These are phyloP conservation scores for Operophtera brumata DNA, from an alignment of 2,888 invertebrate species.

Conservation along the genomic window DNA sequence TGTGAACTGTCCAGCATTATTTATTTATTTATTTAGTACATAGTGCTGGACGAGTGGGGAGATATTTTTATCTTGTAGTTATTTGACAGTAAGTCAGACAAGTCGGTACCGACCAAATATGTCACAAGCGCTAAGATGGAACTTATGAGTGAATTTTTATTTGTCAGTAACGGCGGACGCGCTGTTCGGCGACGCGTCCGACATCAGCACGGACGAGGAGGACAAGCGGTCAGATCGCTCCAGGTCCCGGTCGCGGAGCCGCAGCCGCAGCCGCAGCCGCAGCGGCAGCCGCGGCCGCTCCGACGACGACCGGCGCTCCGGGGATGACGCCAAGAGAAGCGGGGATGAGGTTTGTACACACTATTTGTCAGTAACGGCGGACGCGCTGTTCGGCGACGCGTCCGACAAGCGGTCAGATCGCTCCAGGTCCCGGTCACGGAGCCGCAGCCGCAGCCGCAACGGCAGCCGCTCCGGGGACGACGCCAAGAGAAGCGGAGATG, in stretches of 20 bases:
- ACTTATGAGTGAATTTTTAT: no score
- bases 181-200: conserved; percentile 95
- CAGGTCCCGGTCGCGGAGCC: conserved; percentile 41
- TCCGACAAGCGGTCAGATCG: conserved; percentile 81
- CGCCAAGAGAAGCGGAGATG: conserved; percentile 65
- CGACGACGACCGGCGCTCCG: conserved; percentile 65
- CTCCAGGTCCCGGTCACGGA: conserved; percentile 42
- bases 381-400: conserved; percentile 95
- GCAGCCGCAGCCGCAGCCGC: conserved; percentile 48
- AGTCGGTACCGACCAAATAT: no score
- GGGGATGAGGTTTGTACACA: conserved; percentile 60
- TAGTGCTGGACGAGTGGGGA: no score
- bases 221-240: conserved; percentile 51
- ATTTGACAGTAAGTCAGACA: conserved; percentile 79
- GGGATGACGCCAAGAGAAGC: conserved; percentile 72
- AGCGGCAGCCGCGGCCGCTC: conserved; percentile 53
- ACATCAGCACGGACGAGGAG: conserved; percentile 94
- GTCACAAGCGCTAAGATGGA: no score
- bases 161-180: conserved; percentile 87
- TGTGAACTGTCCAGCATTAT: no score
- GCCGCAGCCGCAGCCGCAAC: no score
- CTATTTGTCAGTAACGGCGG: conserved; percentile 83
- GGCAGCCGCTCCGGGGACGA: conserved; percentile 73
- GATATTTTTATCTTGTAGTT: background rate
- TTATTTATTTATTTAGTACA: no score